Evolutionary conservation across 2,113 vertebrate species (phyloP).

Genomic region (Megalops atlanticus): DNA sequence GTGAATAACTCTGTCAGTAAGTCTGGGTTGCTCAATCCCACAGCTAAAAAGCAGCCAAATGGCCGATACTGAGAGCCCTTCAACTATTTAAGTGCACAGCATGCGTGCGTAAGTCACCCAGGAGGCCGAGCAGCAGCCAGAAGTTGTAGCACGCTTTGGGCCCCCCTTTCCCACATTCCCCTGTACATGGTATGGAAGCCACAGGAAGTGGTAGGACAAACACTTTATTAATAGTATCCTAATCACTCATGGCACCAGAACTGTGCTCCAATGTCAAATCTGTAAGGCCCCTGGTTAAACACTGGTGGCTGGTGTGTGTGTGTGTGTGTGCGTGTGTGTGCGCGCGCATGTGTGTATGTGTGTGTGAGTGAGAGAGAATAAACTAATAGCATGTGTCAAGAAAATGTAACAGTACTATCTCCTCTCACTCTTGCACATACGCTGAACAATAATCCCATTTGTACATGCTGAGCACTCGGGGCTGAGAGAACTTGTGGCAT

Average conservation of each 20-base stretch:
- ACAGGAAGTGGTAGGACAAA: slow-evolving; percentile 9
- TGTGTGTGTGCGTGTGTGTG: not conserved
- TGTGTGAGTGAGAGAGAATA: not conserved
- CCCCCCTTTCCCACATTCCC: not conserved
- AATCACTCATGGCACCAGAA: slow-evolving; percentile 15
- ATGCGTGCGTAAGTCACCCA: not conserved
- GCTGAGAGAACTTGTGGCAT: no score
- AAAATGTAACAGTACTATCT: no score
- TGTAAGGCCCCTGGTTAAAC: not conserved
- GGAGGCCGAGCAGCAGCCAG: not conserved
- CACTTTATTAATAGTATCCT: slow-evolving; percentile 24
- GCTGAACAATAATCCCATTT: no score
- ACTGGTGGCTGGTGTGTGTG: not conserved
- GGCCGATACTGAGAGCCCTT: not conserved
- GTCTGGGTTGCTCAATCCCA: not conserved
- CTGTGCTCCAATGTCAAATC: not conserved
- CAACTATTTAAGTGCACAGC: not conserved
- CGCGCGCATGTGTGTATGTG: no score
- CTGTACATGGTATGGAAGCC: not conserved
- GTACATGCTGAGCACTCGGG: no score
- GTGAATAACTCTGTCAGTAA: not conserved
- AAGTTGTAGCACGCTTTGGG: not conserved
- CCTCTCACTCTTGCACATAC: not conserved
- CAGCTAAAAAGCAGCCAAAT: not conserved
- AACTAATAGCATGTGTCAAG: no score